phyloP scores from a whole-genome alignment of 2,888 invertebrate genomes.

The Spilosoma lubricipeda region DNA sequence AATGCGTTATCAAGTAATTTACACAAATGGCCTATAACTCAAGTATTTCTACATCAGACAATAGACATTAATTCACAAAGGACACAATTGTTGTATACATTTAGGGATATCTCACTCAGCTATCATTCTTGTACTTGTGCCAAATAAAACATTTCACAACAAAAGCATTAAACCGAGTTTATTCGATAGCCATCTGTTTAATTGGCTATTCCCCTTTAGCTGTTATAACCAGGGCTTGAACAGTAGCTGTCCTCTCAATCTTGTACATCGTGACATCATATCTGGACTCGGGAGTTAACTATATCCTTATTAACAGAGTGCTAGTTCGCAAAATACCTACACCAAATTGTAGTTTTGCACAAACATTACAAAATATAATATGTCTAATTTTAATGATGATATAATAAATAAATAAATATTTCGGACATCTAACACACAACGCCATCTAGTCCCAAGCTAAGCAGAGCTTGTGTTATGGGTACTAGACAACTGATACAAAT shows the following conservation, averaged over 20 bases:
- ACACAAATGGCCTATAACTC: not conserved
- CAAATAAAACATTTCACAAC: not conserved
- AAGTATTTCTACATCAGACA: not conserved
- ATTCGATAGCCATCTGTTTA: not conserved
- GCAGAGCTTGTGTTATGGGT: no score
- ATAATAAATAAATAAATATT: no score
- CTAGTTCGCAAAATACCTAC: not conserved
- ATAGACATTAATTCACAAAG: not conserved
- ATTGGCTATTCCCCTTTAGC: slow-evolving; percentile 5
- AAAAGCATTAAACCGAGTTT: not conserved
- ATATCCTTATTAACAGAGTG: slow-evolving; percentile 3
- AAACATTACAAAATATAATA: not conserved
- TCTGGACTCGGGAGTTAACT: not conserved
- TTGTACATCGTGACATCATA: slow-evolving; percentile 1
- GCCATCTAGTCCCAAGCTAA: no score
- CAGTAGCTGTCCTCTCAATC: not conserved
- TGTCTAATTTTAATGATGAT: not conserved
- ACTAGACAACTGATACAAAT: no score
- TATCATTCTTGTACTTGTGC: not conserved
- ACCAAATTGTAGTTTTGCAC: not conserved
- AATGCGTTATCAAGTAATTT: no score
- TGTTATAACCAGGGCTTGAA: not conserved
- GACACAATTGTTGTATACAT: not conserved
- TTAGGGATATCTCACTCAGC: not conserved
- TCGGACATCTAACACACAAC: no score